Evolutionary conservation across 2,113 vertebrate species (phyloP).

Genomic region (Eubucco bourcierii): DNA sequence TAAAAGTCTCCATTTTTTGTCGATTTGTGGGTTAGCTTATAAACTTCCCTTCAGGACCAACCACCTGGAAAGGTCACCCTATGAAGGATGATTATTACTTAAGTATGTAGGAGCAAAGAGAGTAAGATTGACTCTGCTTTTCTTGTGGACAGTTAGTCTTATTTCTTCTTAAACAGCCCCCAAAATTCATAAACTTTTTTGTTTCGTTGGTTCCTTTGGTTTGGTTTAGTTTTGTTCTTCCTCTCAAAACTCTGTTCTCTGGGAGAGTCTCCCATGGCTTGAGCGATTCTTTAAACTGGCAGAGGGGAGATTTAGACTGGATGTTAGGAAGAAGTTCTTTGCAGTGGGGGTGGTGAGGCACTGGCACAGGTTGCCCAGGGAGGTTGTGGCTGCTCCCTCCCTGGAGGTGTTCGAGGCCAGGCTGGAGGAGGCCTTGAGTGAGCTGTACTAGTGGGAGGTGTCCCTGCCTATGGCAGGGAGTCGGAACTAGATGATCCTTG

Average conservation of each 20-base stretch:
- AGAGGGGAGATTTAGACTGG: too few relatives aligned
- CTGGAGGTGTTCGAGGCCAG: too few relatives aligned
- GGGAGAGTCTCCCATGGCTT: background rate
- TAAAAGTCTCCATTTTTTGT: background rate
- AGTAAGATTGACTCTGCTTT: background rate
- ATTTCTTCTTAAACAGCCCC: background rate
- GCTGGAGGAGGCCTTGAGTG: too few relatives aligned
- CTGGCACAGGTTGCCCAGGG: too few relatives aligned
- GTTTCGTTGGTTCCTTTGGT: background rate
- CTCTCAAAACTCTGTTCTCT: background rate
- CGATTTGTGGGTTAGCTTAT: background rate
- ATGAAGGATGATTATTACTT: background rate
- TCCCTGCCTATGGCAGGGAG: too few relatives aligned
- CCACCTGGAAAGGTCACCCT: background rate
- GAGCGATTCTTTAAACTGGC: background rate
- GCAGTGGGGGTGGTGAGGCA: too few relatives aligned
- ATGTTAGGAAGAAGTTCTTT: too few relatives aligned
- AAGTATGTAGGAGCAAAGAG: background rate
- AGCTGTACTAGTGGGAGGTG: too few relatives aligned
- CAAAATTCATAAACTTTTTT: background rate
- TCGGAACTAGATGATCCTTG: too few relatives aligned
- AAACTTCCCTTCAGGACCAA: background rate
- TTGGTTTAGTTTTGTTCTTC: background rate
- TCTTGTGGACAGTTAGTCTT: background rate
- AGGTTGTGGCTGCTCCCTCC: too few relatives aligned